Evolutionary conservation across 1,140 invertebrate genomes (phyloP).

Genomic region (Drosophila sulfurigaster): DNA sequence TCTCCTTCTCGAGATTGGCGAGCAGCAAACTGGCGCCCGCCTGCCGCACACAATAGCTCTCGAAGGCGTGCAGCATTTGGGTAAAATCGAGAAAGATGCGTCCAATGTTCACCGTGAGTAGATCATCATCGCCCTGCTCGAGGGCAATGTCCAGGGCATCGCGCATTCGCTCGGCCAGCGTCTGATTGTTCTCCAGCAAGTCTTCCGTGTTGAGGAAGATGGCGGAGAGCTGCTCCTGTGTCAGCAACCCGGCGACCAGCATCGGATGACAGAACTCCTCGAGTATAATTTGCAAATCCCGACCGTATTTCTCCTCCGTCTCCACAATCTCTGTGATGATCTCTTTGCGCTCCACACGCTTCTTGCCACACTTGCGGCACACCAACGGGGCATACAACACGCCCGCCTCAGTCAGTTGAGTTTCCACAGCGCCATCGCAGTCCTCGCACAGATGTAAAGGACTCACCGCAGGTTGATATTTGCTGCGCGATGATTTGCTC

Average conservation of each 20-base stretch:
- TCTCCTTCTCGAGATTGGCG: conserved; percentile 97
- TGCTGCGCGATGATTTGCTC: conserved; percentile 92
- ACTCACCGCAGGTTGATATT: conserved; percentile 87
- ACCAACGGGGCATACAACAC: conserved; percentile 91
- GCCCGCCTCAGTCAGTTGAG: conserved; percentile 88
- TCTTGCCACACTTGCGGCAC: conserved; percentile 94
- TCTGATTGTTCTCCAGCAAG: conserved; percentile 94
- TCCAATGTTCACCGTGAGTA: conserved; percentile 95
- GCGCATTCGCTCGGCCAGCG: conserved; percentile 93
- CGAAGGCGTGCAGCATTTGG: conserved; percentile 96
- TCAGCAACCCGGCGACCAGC: conserved; percentile 93
- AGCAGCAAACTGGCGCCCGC: conserved; percentile 94
- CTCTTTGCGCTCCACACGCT: conserved; percentile 95
- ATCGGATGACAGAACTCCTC: conserved; percentile 98
- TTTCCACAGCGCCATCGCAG: conserved; percentile 90
- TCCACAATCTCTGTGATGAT: conserved; percentile 98
- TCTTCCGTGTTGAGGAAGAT: conserved; percentile 98
- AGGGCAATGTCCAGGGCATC: conserved; percentile 94
- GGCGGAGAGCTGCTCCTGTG: conserved; percentile 92
- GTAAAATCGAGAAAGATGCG: conserved; percentile 96
- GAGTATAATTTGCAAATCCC: conserved; percentile 95
- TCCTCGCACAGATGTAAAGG: conserved; percentile 90
- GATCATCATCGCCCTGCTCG: conserved; percentile 92
- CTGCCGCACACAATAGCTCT: conserved; percentile 96
- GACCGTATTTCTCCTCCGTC: conserved; percentile 97